phyloP scores from a whole-genome alignment of 2,113 vertebrate genomes.

The Calidris pugnax region DNA sequence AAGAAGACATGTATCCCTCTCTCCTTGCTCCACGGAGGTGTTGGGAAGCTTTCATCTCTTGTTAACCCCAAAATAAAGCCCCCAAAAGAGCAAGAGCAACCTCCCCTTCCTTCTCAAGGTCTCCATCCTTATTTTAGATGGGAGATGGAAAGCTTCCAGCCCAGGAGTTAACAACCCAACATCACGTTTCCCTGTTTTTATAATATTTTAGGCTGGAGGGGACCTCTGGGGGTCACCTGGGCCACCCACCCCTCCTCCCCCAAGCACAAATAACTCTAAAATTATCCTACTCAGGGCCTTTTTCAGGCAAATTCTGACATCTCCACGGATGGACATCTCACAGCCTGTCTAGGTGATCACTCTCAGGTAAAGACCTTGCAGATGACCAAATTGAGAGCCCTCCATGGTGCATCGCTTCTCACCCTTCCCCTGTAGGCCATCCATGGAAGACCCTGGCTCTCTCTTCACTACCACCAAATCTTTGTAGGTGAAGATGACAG shows the following conservation, averaged over 20 bases:
- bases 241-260: neutral
- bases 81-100: neutral
- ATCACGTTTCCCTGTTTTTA: accelerated
- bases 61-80: neutral
- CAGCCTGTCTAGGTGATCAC: too few relatives aligned
- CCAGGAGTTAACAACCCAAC: too few relatives aligned
- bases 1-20: neutral
- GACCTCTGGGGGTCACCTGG: neutral
- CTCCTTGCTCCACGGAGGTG: accelerated
- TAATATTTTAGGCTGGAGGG: neutral
- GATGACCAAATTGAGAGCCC: accelerated
- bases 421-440: accelerated
- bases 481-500: neutral
- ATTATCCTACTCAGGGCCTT: accelerated
- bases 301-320: neutral
- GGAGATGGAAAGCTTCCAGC: neutral
- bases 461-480: accelerated
- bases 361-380: neutral
- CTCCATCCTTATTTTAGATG: neutral
- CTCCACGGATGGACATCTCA: neutral
- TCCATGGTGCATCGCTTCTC: accelerated
- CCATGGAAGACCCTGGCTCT: neutral
- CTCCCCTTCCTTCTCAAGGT: neutral
- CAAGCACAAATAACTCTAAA: neutral
- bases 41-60: neutral